Base-by-base conservation (phyloP, 2,113 vertebrate genomes). In the Morone chrysops region DNA sequence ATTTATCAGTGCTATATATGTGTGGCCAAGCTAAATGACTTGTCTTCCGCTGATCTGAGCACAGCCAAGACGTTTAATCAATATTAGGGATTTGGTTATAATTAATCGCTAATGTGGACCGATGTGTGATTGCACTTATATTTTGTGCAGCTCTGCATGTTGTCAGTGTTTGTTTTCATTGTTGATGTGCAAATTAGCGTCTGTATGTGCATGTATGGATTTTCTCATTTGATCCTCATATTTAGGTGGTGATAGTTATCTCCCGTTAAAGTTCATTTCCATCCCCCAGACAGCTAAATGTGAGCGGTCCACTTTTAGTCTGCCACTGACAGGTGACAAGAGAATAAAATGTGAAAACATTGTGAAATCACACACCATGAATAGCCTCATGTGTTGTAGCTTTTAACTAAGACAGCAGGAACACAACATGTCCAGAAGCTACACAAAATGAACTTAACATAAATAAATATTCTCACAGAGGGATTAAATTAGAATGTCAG, bases 61-160 rank as follows among this genome's bases (percentile, higher is more conserved):
- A 66, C 54, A 82, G 73, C 70, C 8, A 36, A 74, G 69, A 82
- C 75, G 80, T 92, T 90, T 85, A 90, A 92, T 93, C 87, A 92
- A 85, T 92, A 78, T 65, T 70, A 53, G 81, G 63, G 71, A 83
- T 87, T 83, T 72, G 25, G 56, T n/a, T 61, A 67, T 81, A 87
- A 91, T 88, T 85, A 82, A 87, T 87, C 20, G 10, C 77, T 81
- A 77, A 88, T 73, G 84, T 71, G 74, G 41, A 83, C 53, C 69
- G 69, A 73, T 80, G 70, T 74, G 76, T 68, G 62, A 75, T 71
- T 61, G 51, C 51, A 40, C 56, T 14, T 66, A 62, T 70, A 84
- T 70, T 66, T 65, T 79, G 70, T 51, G n/a, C 38, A n/a, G 31
- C 18, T 57, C 14, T 48, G 47, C 22, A 18, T 63, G 72, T 67